Evolutionary conservation across 2,113 vertebrate species (phyloP).

Genomic region (Elgaria multicarinata): DNA sequence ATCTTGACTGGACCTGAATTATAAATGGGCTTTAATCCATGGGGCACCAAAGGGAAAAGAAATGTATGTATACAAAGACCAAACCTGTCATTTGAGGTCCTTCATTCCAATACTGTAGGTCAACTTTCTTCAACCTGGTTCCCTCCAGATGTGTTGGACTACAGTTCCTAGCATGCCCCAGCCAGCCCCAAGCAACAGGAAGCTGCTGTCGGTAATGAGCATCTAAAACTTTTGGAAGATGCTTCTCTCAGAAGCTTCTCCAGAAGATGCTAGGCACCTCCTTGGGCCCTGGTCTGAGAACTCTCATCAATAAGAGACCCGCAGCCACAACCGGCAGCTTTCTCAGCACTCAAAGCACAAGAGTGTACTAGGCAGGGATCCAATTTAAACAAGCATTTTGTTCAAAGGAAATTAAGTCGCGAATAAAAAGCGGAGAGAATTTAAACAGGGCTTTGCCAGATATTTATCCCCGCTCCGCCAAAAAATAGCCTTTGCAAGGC

Average conservation of each 20-base stretch:
- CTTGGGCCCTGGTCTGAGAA: not conserved
- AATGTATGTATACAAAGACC: too few relatives aligned
- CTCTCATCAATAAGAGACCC: not conserved
- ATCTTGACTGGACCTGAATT: too few relatives aligned
- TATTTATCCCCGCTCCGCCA: not conserved
- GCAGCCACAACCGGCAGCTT: constrained; percentile 8
- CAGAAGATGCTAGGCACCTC: constrained; percentile 1
- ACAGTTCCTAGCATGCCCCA: too few relatives aligned
- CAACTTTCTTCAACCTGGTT: too few relatives aligned
- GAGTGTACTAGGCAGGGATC: constrained; percentile 39
- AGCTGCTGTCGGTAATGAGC: not conserved
- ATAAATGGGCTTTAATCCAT: too few relatives aligned
- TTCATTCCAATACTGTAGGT: not conserved
- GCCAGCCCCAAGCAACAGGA: too few relatives aligned
- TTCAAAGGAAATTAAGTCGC: constrained; percentile 45
- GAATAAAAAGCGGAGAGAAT: not conserved
- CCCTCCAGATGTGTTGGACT: too few relatives aligned
- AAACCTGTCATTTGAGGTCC: not conserved
- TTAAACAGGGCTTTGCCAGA: constrained; percentile 57
- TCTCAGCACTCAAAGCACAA: constrained; percentile 34
- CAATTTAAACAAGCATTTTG: constrained; percentile 61
- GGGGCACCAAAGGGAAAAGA: too few relatives aligned
- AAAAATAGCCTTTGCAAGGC: constrained; percentile 45
- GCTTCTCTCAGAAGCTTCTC: not conserved
- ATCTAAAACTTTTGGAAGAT: not conserved